Percentiles rank a stretch among this genome's conserved stretches.
phyloP scores from a whole-genome alignment of 2,113 vertebrate species.

The Mobula birostris region DNA sequence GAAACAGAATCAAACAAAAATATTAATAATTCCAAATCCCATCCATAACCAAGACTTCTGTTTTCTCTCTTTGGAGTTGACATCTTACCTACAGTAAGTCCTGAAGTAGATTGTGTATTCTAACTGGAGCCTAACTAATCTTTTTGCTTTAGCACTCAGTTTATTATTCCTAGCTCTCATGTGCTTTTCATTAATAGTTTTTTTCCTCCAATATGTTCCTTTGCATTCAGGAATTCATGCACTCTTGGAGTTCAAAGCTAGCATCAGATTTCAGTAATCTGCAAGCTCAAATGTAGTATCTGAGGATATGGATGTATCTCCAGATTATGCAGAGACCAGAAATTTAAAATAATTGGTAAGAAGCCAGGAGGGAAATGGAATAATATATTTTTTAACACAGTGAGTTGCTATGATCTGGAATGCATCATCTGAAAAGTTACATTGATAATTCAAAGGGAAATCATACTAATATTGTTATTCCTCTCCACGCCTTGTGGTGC shows the following conservation, averaged over 20 bases:
- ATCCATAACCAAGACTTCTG: background rate
- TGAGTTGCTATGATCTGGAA: too few species aligned
- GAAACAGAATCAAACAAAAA: too few species aligned
- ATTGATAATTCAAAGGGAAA: too few species aligned
- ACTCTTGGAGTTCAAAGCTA: background rate
- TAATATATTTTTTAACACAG: too few species aligned
- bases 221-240: slow-evolving; percentile 10
- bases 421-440: too few species aligned
- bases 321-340: background rate
- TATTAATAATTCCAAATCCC: too few species aligned
- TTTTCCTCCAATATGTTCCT: background rate
- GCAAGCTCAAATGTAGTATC: background rate
- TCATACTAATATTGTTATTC: too few species aligned
- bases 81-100: background rate
- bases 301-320: background rate
- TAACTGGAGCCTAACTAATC: background rate
- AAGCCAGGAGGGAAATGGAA: too few species aligned
- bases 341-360: too few species aligned
- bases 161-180: background rate
- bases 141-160: background rate
- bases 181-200: slow-evolving; percentile 15
- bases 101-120: background rate
- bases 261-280: background rate
- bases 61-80: background rate
- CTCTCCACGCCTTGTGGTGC: too few species aligned